Conservation (phyloP, 2,888 invertebrate genomes). For the Dryobotodes eremita region DNA sequence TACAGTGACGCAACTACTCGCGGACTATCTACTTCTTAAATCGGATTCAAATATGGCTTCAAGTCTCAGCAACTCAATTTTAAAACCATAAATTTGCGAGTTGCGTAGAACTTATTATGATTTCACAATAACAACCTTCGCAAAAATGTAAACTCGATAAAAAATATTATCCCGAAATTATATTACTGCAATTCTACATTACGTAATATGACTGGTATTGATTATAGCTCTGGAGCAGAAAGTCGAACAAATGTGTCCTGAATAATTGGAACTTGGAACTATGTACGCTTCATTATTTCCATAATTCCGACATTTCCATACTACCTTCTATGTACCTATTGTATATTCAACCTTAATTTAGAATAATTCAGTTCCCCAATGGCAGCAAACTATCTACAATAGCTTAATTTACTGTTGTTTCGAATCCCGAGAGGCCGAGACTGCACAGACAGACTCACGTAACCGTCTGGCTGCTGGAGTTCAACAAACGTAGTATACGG, state of each 20-base stretch:
- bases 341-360: background rate
- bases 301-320: background rate
- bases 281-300: background rate
- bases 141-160: background rate
- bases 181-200: background rate
- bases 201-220: conserved; percentile 32
- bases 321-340: background rate
- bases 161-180: background rate
- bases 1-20: conserved; percentile 4
- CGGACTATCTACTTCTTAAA: conserved; percentile 13
- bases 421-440: conserved; percentile 5
- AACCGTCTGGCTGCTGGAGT: conserved; percentile 14
- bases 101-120: background rate
- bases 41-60: conserved; percentile 39
- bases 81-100: background rate
- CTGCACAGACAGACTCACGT: conserved; percentile 32
- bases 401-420: conserved; percentile 25
- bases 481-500: conserved; percentile 18
- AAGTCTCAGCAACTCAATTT: background rate
- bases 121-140: background rate
- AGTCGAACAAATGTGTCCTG: background rate
- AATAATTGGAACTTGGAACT: background rate
- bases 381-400: background rate
- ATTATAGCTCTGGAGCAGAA: conserved; percentile 21
- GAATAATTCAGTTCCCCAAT: background rate